phyloP scores from a whole-genome alignment of 2,113 vertebrate species.

The human (Homo sapiens) region DNA sequence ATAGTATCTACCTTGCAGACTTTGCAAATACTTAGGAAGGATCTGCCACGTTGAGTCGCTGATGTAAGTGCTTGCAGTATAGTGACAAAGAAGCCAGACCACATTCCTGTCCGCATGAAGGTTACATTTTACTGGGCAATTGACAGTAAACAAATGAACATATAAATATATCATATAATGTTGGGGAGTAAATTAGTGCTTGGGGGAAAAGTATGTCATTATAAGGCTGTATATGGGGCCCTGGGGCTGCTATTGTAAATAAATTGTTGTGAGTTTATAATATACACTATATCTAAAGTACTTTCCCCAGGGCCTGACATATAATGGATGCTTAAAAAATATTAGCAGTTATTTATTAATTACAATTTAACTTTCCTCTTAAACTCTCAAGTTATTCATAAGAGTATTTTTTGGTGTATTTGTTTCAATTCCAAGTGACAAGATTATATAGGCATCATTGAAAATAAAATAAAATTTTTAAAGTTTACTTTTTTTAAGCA shows the following conservation, averaged over 20 bases:
- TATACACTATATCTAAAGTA: background rate
- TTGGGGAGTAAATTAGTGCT: background rate
- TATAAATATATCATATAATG: background rate
- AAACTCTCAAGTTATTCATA: background rate
- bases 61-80: background rate
- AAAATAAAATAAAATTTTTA: no score
- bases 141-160: background rate
- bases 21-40: background rate
- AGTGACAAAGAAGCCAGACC: background rate
- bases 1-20: background rate
- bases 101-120: background rate
- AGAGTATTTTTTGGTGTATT: background rate
- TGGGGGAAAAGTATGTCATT: background rate
- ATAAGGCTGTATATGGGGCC: background rate
- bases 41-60: background rate
- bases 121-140: background rate
- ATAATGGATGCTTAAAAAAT: background rate
- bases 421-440: background rate
- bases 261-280: background rate
- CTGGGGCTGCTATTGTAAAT: background rate
- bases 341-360: background rate
- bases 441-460: background rate
- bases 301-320: background rate
- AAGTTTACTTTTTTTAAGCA: background rate
- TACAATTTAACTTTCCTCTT: background rate